A percentile compares a stretch with the other conserved stretches of the same genome.
These are phyloP conservation scores for Pedionomus torquatus DNA, from an alignment of 2,113 vertebrate species.

Conservation along the genomic window DNA sequence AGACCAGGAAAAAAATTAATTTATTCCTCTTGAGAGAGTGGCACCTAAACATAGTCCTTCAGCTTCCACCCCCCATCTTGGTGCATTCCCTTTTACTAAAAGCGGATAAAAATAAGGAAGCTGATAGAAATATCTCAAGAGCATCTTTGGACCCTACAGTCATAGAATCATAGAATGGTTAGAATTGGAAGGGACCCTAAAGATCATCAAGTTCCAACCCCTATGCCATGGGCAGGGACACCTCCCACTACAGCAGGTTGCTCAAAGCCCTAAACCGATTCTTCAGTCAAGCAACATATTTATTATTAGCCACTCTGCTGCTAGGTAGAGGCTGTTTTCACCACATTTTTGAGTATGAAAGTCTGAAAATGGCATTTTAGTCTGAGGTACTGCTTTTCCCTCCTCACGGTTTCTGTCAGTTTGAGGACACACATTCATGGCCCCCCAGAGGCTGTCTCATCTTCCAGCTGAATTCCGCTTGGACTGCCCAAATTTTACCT, in stretches of 20 bases:
- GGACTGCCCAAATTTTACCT: background rate
- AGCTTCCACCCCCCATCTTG: background rate
- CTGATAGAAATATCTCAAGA: background rate
- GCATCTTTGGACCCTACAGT: background rate
- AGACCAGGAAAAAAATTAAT: background rate
- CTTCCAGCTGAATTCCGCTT: rapidly evolving
- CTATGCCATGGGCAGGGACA: no score
- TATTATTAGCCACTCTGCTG: background rate
- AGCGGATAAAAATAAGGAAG: rapidly evolving
- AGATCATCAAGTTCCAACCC: no score
- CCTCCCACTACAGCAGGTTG: no score
- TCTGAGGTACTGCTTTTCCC: background rate
- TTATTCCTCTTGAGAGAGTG: background rate
- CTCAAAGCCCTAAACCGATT: no score
- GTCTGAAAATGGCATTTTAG: background rate
- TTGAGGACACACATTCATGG: background rate
- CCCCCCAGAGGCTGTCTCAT: background rate
- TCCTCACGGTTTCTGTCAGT: background rate
- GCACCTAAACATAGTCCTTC: background rate
- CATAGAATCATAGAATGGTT: no score
- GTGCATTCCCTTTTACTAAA: background rate
- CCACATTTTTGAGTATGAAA: background rate
- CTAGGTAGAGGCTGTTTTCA: background rate
- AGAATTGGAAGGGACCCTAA: no score
- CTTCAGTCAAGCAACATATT: background rate